Conservation (phyloP, 1,140 invertebrate species). For the Solen grandis region DNA sequence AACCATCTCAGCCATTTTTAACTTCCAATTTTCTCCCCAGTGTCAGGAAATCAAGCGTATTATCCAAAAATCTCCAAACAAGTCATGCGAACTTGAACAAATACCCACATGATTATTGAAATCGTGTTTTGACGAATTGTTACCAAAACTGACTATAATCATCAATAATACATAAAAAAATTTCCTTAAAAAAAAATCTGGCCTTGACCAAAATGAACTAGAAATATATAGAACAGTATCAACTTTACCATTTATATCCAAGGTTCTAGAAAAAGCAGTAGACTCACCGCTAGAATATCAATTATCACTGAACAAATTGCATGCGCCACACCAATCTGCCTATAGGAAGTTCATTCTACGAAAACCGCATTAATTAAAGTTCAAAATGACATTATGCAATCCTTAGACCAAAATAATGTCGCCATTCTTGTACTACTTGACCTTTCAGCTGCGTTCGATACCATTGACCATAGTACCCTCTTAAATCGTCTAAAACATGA, state of each 20-base stretch:
- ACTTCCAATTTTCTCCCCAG: neutral
- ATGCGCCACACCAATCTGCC: constrained; percentile 12
- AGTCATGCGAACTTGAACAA: neutral
- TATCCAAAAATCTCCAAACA: neutral
- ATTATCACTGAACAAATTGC: neutral
- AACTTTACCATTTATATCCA: constrained; percentile 21
- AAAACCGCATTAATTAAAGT: no score
- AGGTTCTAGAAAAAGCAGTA: constrained; percentile 17
- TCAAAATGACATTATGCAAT: no score
- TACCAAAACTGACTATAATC: no score
- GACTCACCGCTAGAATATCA: neutral
- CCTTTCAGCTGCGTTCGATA: no score
- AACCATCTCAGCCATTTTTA: neutral
- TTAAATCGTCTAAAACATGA: constrained; percentile 13
- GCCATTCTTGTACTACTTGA: no score
- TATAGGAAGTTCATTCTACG: constrained; percentile 14
- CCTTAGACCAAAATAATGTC: no score
- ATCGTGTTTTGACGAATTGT: neutral
- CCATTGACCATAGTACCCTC: no score
- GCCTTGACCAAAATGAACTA: constrained; percentile 2
- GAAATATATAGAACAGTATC: constrained; percentile 15
- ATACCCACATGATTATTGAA: neutral
- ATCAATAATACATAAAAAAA: no score
- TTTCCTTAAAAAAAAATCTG: neutral
- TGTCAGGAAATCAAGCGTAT: neutral